These are phyloP conservation scores for Aurelia aurita DNA, from an alignment of 30 jellyfish, hydroid and myxozoan species.

Conservation along the genomic window DNA sequence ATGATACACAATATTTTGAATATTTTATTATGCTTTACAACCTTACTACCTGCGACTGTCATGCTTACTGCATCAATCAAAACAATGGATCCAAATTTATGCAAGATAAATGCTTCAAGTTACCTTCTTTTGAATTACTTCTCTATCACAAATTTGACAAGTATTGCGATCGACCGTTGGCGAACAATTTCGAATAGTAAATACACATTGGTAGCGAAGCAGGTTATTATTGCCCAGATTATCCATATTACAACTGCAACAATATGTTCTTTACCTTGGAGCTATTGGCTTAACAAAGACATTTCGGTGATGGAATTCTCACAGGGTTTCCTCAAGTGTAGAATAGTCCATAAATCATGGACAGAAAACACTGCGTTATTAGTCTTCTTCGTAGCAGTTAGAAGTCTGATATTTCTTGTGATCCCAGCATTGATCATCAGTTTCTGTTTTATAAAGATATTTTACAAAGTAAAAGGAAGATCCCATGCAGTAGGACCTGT, in stretches of 20 bases:
- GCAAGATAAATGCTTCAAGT: slow-evolving; percentile 38
- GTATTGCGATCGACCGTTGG: slow-evolving; percentile 56
- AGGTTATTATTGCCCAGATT: slow-evolving; percentile 34
- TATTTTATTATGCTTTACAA: slow-evolving; percentile 26
- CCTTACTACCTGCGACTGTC: slow-evolving; percentile 48
- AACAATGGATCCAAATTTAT: slow-evolving; percentile 5
- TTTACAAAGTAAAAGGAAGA: slow-evolving; percentile 27
- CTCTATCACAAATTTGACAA: slow-evolving; percentile 48
- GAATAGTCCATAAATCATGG: slow-evolving; percentile 18
- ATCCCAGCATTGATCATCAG: slow-evolving; percentile 21
- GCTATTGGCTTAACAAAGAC: slow-evolving; percentile 6
- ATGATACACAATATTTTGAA: slow-evolving; percentile 53
- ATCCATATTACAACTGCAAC: neutral
- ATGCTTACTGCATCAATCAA: slow-evolving; percentile 1
- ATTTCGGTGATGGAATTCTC: slow-evolving; percentile 34
- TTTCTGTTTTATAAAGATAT: slow-evolving; percentile 35
- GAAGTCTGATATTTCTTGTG: slow-evolving; percentile 10
- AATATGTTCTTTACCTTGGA: slow-evolving; percentile 37
- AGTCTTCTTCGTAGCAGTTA: neutral
- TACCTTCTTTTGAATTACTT: slow-evolving; percentile 25
- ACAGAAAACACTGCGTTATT: slow-evolving; percentile 7
- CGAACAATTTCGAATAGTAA: slow-evolving; percentile 48
- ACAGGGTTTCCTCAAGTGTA: slow-evolving; percentile 54
- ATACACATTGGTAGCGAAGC: slow-evolving; percentile 30
- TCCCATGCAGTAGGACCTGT: slow-evolving; percentile 57